These are phyloP conservation scores for Phylloscopus whistleri DNA, from an alignment of 2,113 vertebrate genomes.

Conservation along the genomic window DNA sequence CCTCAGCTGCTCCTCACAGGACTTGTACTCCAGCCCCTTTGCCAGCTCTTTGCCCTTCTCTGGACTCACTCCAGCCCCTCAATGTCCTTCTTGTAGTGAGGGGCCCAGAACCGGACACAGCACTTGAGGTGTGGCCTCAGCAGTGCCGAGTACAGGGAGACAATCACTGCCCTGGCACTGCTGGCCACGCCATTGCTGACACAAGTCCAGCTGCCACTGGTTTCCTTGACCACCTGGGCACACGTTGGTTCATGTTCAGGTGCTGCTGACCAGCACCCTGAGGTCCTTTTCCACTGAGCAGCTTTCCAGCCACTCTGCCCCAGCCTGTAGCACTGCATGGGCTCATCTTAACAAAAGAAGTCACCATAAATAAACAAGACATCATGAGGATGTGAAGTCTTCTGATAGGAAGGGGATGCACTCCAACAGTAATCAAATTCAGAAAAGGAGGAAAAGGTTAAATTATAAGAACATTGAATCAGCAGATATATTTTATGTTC, in stretches of 20 bases:
- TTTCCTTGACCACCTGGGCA: background rate
- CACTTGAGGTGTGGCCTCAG: background rate
- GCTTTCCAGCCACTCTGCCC: background rate
- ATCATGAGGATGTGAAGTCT: background rate
- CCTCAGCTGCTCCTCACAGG: background rate
- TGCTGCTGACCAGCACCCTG: background rate
- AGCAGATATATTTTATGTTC: background rate
- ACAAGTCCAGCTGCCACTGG: fast-evolving
- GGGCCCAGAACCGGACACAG: background rate
- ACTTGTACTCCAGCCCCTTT: background rate
- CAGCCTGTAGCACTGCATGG: background rate
- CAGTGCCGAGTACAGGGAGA: background rate
- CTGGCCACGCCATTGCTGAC: background rate
- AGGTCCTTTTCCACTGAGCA: background rate
- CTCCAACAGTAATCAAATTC: background rate
- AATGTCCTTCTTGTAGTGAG: background rate
- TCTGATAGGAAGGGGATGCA: background rate
- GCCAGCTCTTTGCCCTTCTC: background rate
- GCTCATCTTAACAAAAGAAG: background rate
- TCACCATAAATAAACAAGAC: background rate
- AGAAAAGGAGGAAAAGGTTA: constrained; percentile 29
- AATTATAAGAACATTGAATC: background rate
- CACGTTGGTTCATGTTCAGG: background rate
- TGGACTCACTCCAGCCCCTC: background rate
- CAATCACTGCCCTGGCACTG: background rate